phyloP scores from a whole-genome alignment of 2,888 invertebrate species.

The Palloptera scutellata region DNA sequence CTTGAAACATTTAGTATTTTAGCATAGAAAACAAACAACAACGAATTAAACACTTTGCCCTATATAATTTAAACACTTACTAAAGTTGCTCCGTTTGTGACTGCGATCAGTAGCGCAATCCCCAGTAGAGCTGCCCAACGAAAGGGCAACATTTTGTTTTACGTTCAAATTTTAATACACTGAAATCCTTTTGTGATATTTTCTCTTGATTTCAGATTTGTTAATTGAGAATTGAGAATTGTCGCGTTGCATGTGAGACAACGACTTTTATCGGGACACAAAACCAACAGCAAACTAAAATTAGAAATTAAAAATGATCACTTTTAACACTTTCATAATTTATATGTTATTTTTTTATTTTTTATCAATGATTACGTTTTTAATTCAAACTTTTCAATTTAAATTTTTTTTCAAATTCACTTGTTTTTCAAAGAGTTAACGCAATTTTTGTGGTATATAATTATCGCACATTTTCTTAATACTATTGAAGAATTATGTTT shows the following conservation, averaged over 20 bases:
- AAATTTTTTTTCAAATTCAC: background rate
- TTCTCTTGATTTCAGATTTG: slow-evolving; percentile 7
- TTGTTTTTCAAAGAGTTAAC: background rate
- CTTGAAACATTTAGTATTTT: too few species aligned
- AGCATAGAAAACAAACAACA: too few species aligned
- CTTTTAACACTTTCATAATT: slow-evolving; percentile 24
- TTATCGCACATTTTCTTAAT: slow-evolving; percentile 8
- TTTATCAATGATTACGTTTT: background rate
- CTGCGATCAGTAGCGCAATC: slow-evolving; percentile 49
- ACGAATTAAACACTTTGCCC: too few species aligned
- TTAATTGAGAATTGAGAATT: too few species aligned
- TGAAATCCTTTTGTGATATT: background rate
- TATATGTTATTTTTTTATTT: slow-evolving; percentile 10
- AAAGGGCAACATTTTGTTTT: slow-evolving; percentile 56
- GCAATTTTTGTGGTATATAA: too few species aligned
- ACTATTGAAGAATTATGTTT: background rate
- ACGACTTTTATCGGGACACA: slow-evolving; percentile 32
- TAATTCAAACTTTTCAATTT: slow-evolving; percentile 1
- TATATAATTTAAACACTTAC: slow-evolving; percentile 48
- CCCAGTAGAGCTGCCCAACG: slow-evolving; percentile 57
- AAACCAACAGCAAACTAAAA: slow-evolving; percentile 53
- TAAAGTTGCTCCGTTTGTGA: slow-evolving; percentile 55
- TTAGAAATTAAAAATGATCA: slow-evolving; percentile 38
- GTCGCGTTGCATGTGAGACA: slow-evolving; percentile 33
- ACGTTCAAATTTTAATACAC: too few species aligned